phyloP scores from a whole-genome alignment of 30 jellyfish, hydroid and myxozoan genomes.

The Clytia hemisphaerica region DNA sequence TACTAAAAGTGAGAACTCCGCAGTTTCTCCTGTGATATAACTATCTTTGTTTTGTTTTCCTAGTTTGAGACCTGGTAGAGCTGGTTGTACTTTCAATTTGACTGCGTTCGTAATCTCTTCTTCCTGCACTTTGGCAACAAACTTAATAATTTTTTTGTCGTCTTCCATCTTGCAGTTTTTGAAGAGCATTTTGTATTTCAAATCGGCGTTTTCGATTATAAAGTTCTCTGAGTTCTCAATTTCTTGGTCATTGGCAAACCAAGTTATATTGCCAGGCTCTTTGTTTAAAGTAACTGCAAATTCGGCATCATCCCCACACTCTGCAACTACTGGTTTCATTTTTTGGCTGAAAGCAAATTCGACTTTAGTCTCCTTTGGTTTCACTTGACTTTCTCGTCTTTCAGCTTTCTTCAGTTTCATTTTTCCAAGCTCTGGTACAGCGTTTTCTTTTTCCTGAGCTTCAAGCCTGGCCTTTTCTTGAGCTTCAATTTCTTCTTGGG shows the following conservation, averaged over 20 bases:
- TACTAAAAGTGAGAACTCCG: slow-evolving; percentile 37
- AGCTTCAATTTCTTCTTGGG: no score
- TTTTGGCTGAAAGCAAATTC: slow-evolving; percentile 25
- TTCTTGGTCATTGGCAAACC: slow-evolving; percentile 46
- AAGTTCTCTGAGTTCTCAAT: slow-evolving; percentile 36
- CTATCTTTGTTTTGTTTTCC: background rate
- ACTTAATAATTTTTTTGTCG: background rate
- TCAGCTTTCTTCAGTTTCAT: background rate
- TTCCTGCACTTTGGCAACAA: background rate
- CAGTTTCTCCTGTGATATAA: slow-evolving; percentile 47
- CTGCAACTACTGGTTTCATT: background rate
- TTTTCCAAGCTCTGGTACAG: background rate
- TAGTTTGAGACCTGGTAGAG: slow-evolving; percentile 6
- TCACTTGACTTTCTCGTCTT: background rate
- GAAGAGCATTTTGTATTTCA: slow-evolving; percentile 1
- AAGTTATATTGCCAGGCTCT: background rate
- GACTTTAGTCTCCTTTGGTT: slow-evolving; percentile 12
- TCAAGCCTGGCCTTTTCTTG: no score
- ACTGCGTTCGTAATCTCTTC: slow-evolving; percentile 1
- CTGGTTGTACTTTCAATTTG: slow-evolving; percentile 15
- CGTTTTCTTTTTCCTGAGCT: background rate
- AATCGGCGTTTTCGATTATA: slow-evolving; percentile 20
- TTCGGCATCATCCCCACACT: background rate
- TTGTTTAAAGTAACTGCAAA: background rate
- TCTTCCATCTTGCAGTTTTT: slow-evolving; percentile 16